phyloP scores from a whole-genome alignment of 2,797 vertebrate genomes.

The Cichlasoma orientale region DNA sequence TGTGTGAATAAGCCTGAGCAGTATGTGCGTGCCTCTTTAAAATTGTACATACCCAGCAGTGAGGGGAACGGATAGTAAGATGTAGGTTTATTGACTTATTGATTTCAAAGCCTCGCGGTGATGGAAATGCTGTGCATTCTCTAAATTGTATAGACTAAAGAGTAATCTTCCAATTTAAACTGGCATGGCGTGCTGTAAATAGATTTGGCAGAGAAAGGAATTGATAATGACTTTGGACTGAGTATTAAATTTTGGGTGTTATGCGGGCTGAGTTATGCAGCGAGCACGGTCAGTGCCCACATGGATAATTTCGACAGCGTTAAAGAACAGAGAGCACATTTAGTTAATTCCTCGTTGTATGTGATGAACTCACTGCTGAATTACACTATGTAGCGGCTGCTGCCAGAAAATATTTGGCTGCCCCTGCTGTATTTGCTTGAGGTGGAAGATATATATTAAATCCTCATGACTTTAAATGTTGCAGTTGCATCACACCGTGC shows the following conservation, averaged over 20 bases:
- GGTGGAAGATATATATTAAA: constrained; percentile 37
- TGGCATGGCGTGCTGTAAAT: constrained; percentile 58
- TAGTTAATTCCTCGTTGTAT: constrained; percentile 25
- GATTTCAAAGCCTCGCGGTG: constrained; percentile 60
- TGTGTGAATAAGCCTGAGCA: neutral
- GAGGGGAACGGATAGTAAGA: constrained; percentile 53
- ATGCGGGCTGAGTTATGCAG: constrained; percentile 42
- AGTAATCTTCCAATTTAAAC: constrained; percentile 75
- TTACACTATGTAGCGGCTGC: constrained; percentile 14
- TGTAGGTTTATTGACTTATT: constrained; percentile 68
- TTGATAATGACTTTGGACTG: constrained; percentile 56
- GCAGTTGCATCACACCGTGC: constrained; percentile 36
- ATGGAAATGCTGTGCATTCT: constrained; percentile 64
- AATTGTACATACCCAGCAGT: constrained; percentile 2
- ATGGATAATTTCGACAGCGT: constrained; percentile 41
- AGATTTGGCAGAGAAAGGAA: constrained; percentile 56
- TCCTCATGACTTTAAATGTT: constrained; percentile 42
- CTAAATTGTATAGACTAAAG: constrained; percentile 69
- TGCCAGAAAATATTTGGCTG: constrained; percentile 27
- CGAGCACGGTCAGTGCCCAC: constrained; percentile 21
- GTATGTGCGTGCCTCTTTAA: neutral
- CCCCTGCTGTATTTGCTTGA: neutral
- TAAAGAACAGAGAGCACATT: constrained; percentile 30
- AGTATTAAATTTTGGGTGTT: constrained; percentile 48
- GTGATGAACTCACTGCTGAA: constrained; percentile 23